These are phyloP conservation scores for Pituophis catenifer DNA, from an alignment of 2,113 vertebrate genomes.

Conservation along the genomic window DNA sequence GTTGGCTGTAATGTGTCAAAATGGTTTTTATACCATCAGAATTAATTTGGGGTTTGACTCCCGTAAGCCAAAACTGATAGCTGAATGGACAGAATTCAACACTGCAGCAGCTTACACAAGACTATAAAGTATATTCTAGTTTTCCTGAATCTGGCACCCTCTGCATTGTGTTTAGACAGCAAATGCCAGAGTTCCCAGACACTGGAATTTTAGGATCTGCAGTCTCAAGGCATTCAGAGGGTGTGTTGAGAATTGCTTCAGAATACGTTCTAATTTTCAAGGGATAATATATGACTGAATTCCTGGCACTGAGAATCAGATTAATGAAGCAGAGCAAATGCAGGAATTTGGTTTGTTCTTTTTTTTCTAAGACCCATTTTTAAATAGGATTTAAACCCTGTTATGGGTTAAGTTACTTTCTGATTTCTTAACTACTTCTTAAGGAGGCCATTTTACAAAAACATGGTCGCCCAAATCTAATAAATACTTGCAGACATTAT, in stretches of 20 bases:
- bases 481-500: not conserved
- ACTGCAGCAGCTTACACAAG: not conserved
- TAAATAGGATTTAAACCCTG: not conserved
- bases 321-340: not conserved
- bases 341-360: not conserved
- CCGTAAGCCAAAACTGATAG: not conserved
- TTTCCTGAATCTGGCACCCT: not conserved
- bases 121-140: not conserved
- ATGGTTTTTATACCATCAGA: not conserved
- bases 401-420: not conserved
- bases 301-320: not conserved
- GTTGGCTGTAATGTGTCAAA: not conserved
- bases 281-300: not conserved
- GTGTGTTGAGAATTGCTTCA: not conserved
- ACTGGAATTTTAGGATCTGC: not conserved
- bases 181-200: not conserved
- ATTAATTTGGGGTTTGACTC: not conserved
- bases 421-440: not conserved
- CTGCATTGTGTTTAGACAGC: not conserved
- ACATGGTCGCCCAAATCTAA: slow-evolving; percentile 12
- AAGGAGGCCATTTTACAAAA: slow-evolving; percentile 20
- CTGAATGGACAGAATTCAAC: not conserved
- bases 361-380: not conserved
- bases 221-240: not conserved
- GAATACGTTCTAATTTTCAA: not conserved